Base-by-base conservation (phyloP, 2,888 invertebrate species). In the Cylindroiulus punctatus region DNA sequence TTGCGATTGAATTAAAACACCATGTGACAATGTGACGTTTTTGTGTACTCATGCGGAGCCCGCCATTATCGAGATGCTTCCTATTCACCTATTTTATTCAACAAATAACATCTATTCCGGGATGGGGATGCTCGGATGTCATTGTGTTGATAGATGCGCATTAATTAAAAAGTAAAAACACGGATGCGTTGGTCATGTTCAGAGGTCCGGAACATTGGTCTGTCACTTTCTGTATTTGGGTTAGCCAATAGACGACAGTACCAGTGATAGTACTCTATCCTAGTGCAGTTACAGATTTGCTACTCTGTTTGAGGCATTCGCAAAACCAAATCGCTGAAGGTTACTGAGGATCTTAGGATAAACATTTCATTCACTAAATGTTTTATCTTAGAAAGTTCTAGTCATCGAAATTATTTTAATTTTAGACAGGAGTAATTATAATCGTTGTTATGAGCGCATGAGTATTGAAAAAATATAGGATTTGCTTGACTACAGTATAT, bases 71-170 rank as follows among this genome's bases (percentile, higher is more conserved):
- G 30, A 76, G 76, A 76, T 76, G 14, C 76, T 76, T 76, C 76
- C 76, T 76, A 76, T 76, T 76, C 76, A 76, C 76, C 76, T 30
- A 76, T 76, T 76, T 76, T 76, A 76, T 76, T 76, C 76, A 76
- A 30, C 76, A 76, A 76, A 76, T 30, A 30, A 14, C 76, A 30
- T 76, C 76, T 76, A 76, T 76, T 76, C 76, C 76, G 76, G 76
- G 30, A 76, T 76, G 76, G 76, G 30, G 14, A 76, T n/a, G 10
- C 26, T 76, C 76, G 12, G 30, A 26, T 76, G 76, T 76, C 30
- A 76, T 76, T 76, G 76, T 76, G 30, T 30, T 76, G 76, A 12
- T 30, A 30, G 5, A 76, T 26, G 26, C 2, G 76, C 76, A 76
- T 76, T 76, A 76, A 76, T 30, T 76, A 76, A 76, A 76, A 76